Base-by-base conservation (phyloP, 2,888 invertebrate genomes). In the Sthenelais limicola region DNA sequence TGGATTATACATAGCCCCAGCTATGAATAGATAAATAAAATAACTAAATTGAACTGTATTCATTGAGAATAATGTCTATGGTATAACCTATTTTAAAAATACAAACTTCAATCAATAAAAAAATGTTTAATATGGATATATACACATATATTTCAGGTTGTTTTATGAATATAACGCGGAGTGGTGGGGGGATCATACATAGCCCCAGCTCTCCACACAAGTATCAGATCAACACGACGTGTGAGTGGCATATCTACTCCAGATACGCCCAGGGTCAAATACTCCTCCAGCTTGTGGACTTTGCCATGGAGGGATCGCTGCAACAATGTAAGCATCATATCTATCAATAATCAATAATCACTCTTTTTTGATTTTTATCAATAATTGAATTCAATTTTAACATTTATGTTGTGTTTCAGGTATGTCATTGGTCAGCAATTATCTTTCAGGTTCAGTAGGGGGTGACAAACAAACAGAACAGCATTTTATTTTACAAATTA, bases 181-280 rank as follows among this genome's bases (percentile, higher is more conserved):
- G 84, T 56, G 83, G 82, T 38, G 87, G 88, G 92, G 87, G 93
- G 91, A 85, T 94, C 21, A 84, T 96, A 82, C 92, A 93, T 76
- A 96, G 96, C 79, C 97, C 97, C 52, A 94, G 94, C 83, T 97
- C 92, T 90, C 97, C 97, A 69, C 91, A 92, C 75, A 93, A 95
- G 82, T 98, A 98, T 89, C 93, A 93, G 56, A 82, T 88, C 56
- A 80, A 81, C 84, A 81, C 80, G 3, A 94, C 94, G 77, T 99
- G 98, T 90, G 96, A 98, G 89, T 99, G 98, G 98, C 94, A 94
- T 87, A 94, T 99, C 85, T 93, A 92, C 77, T 96, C 95, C 74
- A 91, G 93, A 75, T 91, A 93, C 80, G 93, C 94, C 38, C 93
- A 93, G 82, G 94, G 95, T 88, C 92, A 93, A 86, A 92, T 99